These are phyloP conservation scores for Andrena dorsata DNA, from an alignment of 2,888 invertebrate species.

Conservation along the genomic window DNA sequence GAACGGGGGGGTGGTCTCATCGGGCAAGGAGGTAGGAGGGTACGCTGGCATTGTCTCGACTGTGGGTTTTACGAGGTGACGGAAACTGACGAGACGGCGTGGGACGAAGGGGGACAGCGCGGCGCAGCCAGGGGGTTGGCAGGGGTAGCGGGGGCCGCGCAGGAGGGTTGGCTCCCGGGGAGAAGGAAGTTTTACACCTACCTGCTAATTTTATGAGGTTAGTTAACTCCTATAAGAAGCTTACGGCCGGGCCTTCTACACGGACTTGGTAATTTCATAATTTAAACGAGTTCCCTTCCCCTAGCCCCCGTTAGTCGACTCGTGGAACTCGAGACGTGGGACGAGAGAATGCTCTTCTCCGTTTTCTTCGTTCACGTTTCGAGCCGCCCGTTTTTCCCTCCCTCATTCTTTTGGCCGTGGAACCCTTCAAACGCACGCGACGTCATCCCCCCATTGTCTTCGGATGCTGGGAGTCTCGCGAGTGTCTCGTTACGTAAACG, in stretches of 20 bases:
- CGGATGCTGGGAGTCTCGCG: background rate
- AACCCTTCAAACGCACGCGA: slow-evolving; percentile 31
- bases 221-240: slow-evolving; percentile 78
- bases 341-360: slow-evolving; percentile 2
- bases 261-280: slow-evolving; percentile 75
- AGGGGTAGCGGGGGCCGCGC: slow-evolving; percentile 15
- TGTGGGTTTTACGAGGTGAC: slow-evolving; percentile 71
- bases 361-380: background rate
- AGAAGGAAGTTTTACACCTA: slow-evolving; percentile 73
- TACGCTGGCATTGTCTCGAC: slow-evolving; percentile 69
- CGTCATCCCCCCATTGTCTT: slow-evolving; percentile 1
- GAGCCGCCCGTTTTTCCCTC: slow-evolving; percentile 4
- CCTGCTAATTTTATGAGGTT: slow-evolving; percentile 79
- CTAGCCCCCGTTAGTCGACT: slow-evolving; percentile 22
- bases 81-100: slow-evolving; percentile 56
- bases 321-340: background rate
- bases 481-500: slow-evolving; percentile 33
- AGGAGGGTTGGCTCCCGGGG: slow-evolving; percentile 30
- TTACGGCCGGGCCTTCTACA: slow-evolving; percentile 70
- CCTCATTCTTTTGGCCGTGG: background rate
- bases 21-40: slow-evolving; percentile 24
- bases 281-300: slow-evolving; percentile 67
- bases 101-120: slow-evolving; percentile 25
- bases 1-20: slow-evolving; percentile 24
- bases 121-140: background rate